Evolutionary conservation across 2,113 vertebrate genomes (phyloP).

Genomic region (Hystrix cristata): DNA sequence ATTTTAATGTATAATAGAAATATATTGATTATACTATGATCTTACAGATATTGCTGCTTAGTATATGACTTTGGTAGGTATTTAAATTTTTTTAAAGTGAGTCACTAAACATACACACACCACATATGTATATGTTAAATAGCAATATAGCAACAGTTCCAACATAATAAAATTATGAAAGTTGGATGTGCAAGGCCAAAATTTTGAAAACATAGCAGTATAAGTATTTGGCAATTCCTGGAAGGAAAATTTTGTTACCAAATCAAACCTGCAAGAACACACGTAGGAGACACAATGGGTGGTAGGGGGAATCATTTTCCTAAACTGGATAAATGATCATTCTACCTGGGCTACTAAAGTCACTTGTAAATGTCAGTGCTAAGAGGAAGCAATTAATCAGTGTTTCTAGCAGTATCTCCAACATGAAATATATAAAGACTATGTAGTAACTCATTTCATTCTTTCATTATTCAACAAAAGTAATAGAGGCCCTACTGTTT

Average conservation of each 20-base stretch:
- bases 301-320: neutral
- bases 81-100: constrained; percentile 28
- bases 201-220: neutral
- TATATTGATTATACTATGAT: neutral
- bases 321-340: neutral
- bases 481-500: neutral
- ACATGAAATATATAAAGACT: neutral
- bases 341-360: neutral
- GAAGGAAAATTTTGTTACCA: neutral
- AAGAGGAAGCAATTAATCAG: neutral
- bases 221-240: neutral
- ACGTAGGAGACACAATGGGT: neutral
- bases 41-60: neutral
- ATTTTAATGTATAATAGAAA: neutral
- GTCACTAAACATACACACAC: neutral
- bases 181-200: neutral
- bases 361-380: neutral
- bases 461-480: neutral
- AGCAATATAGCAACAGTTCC: neutral
- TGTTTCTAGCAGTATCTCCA: neutral
- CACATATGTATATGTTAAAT: neutral
- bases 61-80: neutral
- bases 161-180: neutral
- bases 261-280: neutral
- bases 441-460: neutral